Evolutionary conservation across 2,888 invertebrate species (phyloP).

Genomic region (Caradrina clavipalpis): DNA sequence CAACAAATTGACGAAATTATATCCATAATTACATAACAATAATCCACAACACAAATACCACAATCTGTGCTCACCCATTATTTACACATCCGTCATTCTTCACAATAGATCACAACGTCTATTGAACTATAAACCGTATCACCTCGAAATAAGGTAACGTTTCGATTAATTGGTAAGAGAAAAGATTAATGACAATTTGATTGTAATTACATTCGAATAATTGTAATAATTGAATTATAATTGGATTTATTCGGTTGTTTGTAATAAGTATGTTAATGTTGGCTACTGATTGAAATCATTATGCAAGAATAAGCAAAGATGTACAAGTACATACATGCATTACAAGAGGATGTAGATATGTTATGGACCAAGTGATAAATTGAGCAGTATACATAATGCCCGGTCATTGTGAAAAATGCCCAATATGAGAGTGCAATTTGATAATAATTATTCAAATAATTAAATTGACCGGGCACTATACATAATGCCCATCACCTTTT

Average conservation of each 20-base stretch:
- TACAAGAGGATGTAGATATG: too few species aligned
- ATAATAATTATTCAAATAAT: too few species aligned
- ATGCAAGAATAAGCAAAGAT: background rate
- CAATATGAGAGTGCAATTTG: too few species aligned
- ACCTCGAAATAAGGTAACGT: background rate
- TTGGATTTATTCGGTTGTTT: conserved; percentile 39
- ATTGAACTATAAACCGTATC: conserved; percentile 26
- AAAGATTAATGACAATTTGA: conserved; percentile 53
- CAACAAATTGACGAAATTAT: conserved; percentile 54
- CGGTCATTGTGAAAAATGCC: too few species aligned
- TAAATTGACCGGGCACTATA: too few species aligned
- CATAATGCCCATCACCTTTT: too few species aligned
- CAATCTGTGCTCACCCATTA: conserved; percentile 59
- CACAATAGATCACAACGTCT: conserved; percentile 20
- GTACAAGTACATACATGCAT: too few species aligned
- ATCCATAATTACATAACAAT: conserved; percentile 61
- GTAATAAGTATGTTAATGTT: conserved; percentile 40
- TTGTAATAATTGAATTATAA: conserved; percentile 51
- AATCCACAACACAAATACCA: conserved; percentile 34
- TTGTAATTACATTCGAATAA: conserved; percentile 50
- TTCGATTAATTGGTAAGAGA: conserved; percentile 2
- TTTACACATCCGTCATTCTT: conserved; percentile 60
- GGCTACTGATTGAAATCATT: conserved; percentile 3
- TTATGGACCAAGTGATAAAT: too few species aligned
- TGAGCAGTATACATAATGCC: too few species aligned